These are phyloP conservation scores for Auanema sp. DNA, from an alignment of 2,888 invertebrate species.

Conservation along the genomic window DNA sequence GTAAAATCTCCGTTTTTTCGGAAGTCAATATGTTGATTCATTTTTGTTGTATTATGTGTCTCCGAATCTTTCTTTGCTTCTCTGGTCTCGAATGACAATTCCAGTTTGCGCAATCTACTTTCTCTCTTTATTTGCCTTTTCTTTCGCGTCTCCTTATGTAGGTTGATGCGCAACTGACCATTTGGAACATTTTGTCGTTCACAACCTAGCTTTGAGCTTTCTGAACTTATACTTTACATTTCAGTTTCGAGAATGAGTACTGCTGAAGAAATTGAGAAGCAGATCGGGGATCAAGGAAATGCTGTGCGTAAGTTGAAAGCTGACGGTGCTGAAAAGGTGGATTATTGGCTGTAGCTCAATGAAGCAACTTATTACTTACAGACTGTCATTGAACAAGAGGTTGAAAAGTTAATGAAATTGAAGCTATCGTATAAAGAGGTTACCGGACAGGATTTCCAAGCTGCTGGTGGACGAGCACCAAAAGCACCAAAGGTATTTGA, in stretches of 20 bases:
- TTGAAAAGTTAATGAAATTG: slow-evolving; percentile 72
- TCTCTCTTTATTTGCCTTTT: not conserved
- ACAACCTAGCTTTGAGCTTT: too few species aligned
- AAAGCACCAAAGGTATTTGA: slow-evolving; percentile 13
- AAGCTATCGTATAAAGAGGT: slow-evolving; percentile 76
- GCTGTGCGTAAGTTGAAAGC: slow-evolving; percentile 33
- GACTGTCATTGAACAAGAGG: slow-evolving; percentile 69
- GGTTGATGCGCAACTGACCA: too few species aligned
- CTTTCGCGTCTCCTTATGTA: too few species aligned
- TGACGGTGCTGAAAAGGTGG: slow-evolving; percentile 24
- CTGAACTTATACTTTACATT: too few species aligned
- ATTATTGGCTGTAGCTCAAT: slow-evolving; percentile 4
- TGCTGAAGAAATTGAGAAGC: slow-evolving; percentile 17
- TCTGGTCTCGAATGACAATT: slow-evolving; percentile 2
- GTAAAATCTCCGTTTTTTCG: not conserved
- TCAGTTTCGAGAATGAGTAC: not conserved
- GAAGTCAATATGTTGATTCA: not conserved
- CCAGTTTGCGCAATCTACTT: not conserved
- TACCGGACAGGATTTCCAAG: slow-evolving; percentile 72
- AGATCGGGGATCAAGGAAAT: slow-evolving; percentile 36
- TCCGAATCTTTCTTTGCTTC: not conserved
- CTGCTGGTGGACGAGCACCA: slow-evolving; percentile 20
- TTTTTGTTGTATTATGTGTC: not conserved
- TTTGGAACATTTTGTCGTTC: too few species aligned
- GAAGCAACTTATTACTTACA: slow-evolving; percentile 16